A percentile compares a stretch with the other conserved stretches of the same genome.
Evolutionary conservation across 2,113 vertebrate species (phyloP).

Genomic region (Tupaia tana): DNA sequence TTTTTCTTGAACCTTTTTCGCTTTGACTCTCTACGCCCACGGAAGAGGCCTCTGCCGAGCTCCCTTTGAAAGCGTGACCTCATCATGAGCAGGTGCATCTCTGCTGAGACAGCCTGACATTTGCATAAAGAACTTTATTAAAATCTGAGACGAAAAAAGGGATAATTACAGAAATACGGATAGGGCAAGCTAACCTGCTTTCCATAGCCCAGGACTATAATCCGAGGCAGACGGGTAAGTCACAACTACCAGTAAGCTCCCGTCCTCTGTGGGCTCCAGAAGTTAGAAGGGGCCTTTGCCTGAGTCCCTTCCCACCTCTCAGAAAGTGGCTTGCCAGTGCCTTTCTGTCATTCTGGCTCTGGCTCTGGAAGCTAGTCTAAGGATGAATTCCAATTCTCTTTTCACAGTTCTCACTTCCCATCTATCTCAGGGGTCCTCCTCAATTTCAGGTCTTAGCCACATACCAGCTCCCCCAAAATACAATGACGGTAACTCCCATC

Average conservation of each 20-base stretch:
- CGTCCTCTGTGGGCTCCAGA: neutral
- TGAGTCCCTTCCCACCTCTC: neutral
- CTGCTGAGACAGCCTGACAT: constrained; percentile 52
- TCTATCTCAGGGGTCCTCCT: neutral
- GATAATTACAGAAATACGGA: constrained; percentile 54
- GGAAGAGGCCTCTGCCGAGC: neutral
- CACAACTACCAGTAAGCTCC: neutral
- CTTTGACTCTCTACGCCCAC: neutral
- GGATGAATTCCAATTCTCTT: neutral
- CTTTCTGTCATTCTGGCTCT: neutral
- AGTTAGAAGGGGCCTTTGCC: neutral
- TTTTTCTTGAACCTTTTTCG: constrained; percentile 7
- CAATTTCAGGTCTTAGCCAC: neutral
- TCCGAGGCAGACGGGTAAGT: neutral
- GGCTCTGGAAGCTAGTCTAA: neutral
- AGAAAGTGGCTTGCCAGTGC: neutral
- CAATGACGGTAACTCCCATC: too few relatives aligned
- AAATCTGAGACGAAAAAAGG: constrained; percentile 21
- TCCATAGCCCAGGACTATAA: neutral
- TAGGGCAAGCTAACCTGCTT: neutral
- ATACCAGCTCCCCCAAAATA: neutral
- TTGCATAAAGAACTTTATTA: constrained; percentile 48
- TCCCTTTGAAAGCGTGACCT: constrained; percentile 52
- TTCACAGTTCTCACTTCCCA: neutral
- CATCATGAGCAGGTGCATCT: neutral